Evolutionary conservation across 1,140 invertebrate species (phyloP), one percentile per base, ranked within the genome.

Genomic region (Ceratina japonica): DNA sequence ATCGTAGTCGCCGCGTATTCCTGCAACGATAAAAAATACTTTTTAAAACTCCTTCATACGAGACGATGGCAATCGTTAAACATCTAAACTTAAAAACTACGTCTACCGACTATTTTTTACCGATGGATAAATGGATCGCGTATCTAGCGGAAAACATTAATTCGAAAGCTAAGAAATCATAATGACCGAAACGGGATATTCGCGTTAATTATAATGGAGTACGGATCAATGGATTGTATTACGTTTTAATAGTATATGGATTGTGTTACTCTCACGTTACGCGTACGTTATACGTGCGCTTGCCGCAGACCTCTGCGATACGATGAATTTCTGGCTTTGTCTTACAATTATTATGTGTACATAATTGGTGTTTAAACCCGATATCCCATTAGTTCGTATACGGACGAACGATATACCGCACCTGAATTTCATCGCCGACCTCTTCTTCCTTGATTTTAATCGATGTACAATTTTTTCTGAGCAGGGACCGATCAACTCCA

Each of bases 1-100:
- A 98, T 97, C 10, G 97, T 96, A 52, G 96, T 96, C 87, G 97
- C 96, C 0, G 97, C 97, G 90, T 96, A 97, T 90, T 97, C 96
- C 97, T 97, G 93, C 2, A 93, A 94, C 83, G 82, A 72, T 20
- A n/a, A n/a, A n/a, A 12, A 72, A n/a, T 16, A 18, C 44, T 61
- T 20, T 52, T n/a, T n/a, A n/a, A n/a, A n/a, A n/a, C n/a, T n/a
- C n/a, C n/a, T n/a, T n/a, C n/a, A n/a, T n/a, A n/a, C n/a, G n/a
- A n/a, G n/a, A n/a, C n/a, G n/a, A n/a, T n/a, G n/a, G n/a, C n/a
- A n/a, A n/a, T n/a, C n/a, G n/a, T n/a, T n/a, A n/a, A n/a, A n/a
- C n/a, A n/a, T 69, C 2, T 15, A n/a, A 63, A 62, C 64, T 51
- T 2, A 1, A 49, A 20, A 73, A 49, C 20, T 58, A 3, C 0